Base-by-base conservation (phyloP, 2,797 vertebrate genomes). In the Oryzias dopingdopingensis region DNA sequence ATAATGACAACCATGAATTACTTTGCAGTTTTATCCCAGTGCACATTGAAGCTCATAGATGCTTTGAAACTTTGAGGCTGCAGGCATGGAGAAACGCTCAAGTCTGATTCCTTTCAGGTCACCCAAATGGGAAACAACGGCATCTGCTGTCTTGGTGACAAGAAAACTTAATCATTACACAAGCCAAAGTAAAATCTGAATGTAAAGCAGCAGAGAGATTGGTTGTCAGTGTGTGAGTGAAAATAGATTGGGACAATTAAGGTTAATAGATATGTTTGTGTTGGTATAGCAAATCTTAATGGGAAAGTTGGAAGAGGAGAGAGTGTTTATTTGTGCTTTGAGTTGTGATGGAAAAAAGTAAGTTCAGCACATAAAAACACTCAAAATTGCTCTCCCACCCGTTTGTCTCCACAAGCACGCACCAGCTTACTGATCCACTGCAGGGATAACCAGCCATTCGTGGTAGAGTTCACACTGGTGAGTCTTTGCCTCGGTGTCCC, bases 41-140 rank as follows among this genome's bases (percentile, higher is more conserved):
- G 47, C 75, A 74, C 69, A 75, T 86, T 83, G 56, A 29, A 44
- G 59, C 77, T 81, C 84, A 80, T 83, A 80, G 82, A 82, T 67
- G 75, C 78, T 44, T 72, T 55, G 83, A 55, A 80, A 86, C 83
- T 75, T 76, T 23, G 14, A 70, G 67, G 59, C 46, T 52, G 53
- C 77, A 83, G 81, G 76, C 80, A 70, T 60, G 82, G 81, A 75
- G 72, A 76, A 76, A 67, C 81, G 84, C 81, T 88, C 78, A 80
- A 83, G 77, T 85, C 76, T 82, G 74, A 87, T 87, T 90, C 74
- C 40, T 63, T 64, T 88, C 65, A 70, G 62, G 79, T 80, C 82
- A 85, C 77, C 80, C 82, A 78, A 79, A 76, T 70, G 51, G 71
- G 70, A 86, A 84, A 90, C 86, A 88, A 88, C 81, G 84, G 81